Evolutionary conservation across 2,113 vertebrate species (phyloP).

Genomic region (Tinamus guttatus): DNA sequence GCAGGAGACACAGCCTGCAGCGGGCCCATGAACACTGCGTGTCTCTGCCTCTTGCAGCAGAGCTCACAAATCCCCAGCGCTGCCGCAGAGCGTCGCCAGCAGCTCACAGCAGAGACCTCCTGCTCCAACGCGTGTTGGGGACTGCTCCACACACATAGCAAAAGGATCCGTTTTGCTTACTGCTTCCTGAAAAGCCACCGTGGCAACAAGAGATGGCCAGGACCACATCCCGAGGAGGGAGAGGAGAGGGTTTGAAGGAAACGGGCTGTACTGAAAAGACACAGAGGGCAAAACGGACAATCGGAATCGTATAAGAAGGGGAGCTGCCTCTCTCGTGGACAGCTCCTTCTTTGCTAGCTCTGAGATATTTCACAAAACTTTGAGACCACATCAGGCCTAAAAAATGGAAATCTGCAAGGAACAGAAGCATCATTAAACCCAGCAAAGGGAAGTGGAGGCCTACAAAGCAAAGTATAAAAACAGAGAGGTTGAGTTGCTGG

Average conservation of each 20-base stretch:
- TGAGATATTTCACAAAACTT: not conserved
- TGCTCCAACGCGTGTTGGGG: not conserved
- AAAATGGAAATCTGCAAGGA: not conserved
- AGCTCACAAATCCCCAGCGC: not conserved
- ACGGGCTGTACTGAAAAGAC: not conserved
- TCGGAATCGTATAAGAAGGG: no score
- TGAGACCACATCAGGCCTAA: not conserved
- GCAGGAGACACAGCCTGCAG: accelerated
- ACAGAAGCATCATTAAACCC: not conserved
- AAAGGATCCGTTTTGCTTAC: not conserved
- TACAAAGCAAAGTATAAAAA: not conserved
- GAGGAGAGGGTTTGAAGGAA: not conserved
- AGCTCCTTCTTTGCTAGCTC: not conserved
- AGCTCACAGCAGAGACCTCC: not conserved
- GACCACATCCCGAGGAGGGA: no score
- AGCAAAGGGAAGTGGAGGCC: not conserved
- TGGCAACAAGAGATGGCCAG: no score
- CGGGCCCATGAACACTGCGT: not conserved
- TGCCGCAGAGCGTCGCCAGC: not conserved
- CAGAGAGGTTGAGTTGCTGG: not conserved
- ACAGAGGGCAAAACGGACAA: not conserved
- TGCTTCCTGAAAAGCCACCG: not conserved
- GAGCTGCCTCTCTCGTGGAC: not conserved
- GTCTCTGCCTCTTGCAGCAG: no score
- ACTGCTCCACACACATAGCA: not conserved